Evolutionary conservation across 2,888 invertebrate species (phyloP).

Genomic region (Drosophila subquinaria): DNA sequence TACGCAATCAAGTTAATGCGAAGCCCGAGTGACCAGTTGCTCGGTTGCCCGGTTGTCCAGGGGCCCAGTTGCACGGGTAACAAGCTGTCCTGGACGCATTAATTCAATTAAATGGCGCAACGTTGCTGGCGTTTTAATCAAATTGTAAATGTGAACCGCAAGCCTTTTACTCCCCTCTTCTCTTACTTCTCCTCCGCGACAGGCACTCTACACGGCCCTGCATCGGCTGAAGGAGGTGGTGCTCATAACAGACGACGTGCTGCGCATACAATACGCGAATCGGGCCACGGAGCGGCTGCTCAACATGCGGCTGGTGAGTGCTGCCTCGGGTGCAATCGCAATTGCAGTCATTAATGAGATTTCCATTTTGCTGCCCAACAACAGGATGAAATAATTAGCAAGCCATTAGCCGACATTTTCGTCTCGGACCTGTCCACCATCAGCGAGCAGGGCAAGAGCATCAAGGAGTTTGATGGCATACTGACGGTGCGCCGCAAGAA

Average conservation of each 20-base stretch:
- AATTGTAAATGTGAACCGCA: conserved; percentile 59
- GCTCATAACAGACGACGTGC: conserved; percentile 94
- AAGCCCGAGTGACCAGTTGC: conserved; percentile 2
- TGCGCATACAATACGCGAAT: conserved; percentile 95
- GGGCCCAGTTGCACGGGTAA: neutral
- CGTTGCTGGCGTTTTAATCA: conserved; percentile 42
- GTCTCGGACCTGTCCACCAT: conserved; percentile 86
- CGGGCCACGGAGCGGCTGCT: conserved; percentile 93
- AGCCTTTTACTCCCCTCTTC: neutral
- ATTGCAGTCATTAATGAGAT: conserved; percentile 58
- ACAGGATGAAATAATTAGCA: conserved; percentile 85
- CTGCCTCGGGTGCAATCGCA: conserved; percentile 15
- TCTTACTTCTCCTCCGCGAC: neutral
- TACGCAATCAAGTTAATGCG: conserved; percentile 64
- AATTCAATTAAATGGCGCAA: conserved; percentile 65
- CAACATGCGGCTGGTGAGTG: conserved; percentile 89
- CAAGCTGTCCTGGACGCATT: conserved; percentile 36
- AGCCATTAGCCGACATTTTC: conserved; percentile 85
- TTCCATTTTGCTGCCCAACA: conserved; percentile 37
- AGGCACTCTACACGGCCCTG: conserved; percentile 93
- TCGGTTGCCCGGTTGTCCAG: neutral
- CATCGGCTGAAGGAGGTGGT: conserved; percentile 95
- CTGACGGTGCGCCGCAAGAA: conserved; percentile 91
- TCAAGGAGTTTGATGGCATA: conserved; percentile 92
- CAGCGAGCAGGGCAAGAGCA: conserved; percentile 88